Percentiles rank a stretch among this genome's conserved stretches.
These are phyloP conservation scores for Cheirogaleus major DNA, from an alignment of 2,797 vertebrate genomes.

Conservation along the genomic window DNA sequence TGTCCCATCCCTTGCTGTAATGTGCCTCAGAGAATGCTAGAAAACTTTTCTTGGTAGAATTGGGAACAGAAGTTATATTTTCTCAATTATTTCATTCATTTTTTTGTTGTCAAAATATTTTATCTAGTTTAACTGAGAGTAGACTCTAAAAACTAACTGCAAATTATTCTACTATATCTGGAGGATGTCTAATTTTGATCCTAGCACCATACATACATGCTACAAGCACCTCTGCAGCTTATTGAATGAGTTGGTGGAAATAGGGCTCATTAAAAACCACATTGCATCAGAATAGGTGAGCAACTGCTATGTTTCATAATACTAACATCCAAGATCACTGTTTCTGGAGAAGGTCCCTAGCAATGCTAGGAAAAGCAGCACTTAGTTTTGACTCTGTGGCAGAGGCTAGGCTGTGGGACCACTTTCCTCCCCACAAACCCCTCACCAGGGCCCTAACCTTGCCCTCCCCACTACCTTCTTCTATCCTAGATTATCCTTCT, in stretches of 20 bases:
- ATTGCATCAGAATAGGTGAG: neutral
- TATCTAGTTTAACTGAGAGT: neutral
- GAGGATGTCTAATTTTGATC: neutral
- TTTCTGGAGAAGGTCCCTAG: neutral
- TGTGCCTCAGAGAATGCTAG: neutral
- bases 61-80: slow-evolving; percentile 8
- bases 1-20: neutral
- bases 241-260: slow-evolving; percentile 7
- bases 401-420: neutral
- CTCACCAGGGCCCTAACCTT: neutral
- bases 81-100: slow-evolving; percentile 21
- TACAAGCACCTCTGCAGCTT: neutral
- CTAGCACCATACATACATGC: neutral
- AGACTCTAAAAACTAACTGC: neutral
- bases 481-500: neutral
- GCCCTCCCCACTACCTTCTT: neutral
- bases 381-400: neutral
- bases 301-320: neutral
- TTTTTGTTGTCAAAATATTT: neutral
- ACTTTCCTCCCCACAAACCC: no score
- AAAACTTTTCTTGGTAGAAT: neutral
- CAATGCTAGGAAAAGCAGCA: neutral
- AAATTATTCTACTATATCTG: neutral
- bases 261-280: neutral
- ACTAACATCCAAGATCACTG: neutral